Conservation (phyloP, 2,113 vertebrate genomes). For the Platichthys flesus region DNA sequence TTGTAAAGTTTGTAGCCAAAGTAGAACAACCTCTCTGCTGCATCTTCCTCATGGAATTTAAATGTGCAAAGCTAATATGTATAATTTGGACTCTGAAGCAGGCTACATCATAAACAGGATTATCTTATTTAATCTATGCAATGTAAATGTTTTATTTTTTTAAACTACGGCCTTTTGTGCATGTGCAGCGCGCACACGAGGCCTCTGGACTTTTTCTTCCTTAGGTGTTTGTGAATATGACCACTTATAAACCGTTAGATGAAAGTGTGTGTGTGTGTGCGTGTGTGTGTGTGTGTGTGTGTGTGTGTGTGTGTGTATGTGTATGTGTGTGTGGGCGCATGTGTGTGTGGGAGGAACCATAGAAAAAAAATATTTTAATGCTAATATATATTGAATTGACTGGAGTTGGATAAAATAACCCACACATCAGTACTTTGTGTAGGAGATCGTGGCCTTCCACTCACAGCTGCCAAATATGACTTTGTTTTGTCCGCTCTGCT, state of each 20-base stretch:
- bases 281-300: slow-evolving; percentile 8
- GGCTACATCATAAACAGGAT: slow-evolving; percentile 8
- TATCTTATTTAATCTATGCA: slow-evolving; percentile 68
- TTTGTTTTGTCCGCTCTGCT: background rate
- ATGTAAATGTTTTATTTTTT: slow-evolving; percentile 64
- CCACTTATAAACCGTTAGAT: slow-evolving; percentile 53
- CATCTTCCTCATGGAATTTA: slow-evolving; percentile 8
- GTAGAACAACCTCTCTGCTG: slow-evolving; percentile 27
- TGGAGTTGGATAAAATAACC: slow-evolving; percentile 30
- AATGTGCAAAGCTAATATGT: slow-evolving; percentile 17
- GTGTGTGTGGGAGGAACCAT: slow-evolving; percentile 25
- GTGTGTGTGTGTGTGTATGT: slow-evolving; percentile 25
- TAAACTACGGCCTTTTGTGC: slow-evolving; percentile 44
- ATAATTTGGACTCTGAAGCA: slow-evolving; percentile 20
- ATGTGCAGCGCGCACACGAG: slow-evolving; percentile 45
- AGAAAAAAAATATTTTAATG: slow-evolving; percentile 47
- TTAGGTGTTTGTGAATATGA: slow-evolving; percentile 48
- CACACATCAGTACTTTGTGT: slow-evolving; percentile 44
- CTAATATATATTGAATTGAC: slow-evolving; percentile 54
- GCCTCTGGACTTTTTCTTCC: slow-evolving; percentile 28
- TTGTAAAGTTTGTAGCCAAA: slow-evolving; percentile 19
- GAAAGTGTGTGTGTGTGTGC: slow-evolving; percentile 24
- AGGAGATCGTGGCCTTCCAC: background rate
- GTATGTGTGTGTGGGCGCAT: background rate
- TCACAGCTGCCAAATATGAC: slow-evolving; percentile 9